Base-by-base conservation (phyloP, 1,140 invertebrate genomes). In the Eupristina koningsbergeri region DNA sequence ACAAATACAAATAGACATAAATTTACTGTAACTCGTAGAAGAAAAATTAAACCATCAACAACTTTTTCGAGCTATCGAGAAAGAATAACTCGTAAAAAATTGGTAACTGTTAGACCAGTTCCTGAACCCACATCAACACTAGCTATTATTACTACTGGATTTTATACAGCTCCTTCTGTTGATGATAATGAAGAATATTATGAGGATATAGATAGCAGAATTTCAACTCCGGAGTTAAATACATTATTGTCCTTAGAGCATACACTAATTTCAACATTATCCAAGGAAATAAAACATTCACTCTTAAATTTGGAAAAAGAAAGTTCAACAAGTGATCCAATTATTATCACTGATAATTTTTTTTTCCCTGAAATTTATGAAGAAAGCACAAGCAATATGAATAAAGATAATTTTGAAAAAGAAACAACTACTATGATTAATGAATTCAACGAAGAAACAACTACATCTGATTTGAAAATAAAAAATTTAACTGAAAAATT, bases 291-390 rank as follows among this genome's bases (percentile, higher is more conserved):
- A n/a, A 50, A 63, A 61, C 45, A 58, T 41, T 41, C n/a, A 61
- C 0, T 39, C 15, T 39, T 34, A 45, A 61, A 61, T 81, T 26
- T 29, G 13, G 53, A 73, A 29, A 61, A 41, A 36, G 36, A 87
- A 13, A 83, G 84, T 15, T 82, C 81, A 8, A 50, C 63, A 13
- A 81, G 77, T 31, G 80, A 82, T 13, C 91, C 92, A 7, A 86
- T 92, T n/a, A 93, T 93, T 26, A 92, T 93, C 45, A 93, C 92
- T 0, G 91, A 92, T 73, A 90, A 93, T 58, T 93, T 93, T 82
- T 93, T 92, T 80, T 89, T 91, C 8, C 92, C 91, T 7, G 77
- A 79, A 36, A 53, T 86, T 53, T 26, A 74, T 26, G 85, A 89
- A 11, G 84, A 88, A 50, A 63, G 29, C 29, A 80, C 71, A 0